Evolutionary conservation across 1,140 invertebrate species (phyloP).

Genomic region (Sinonovacula constricta): DNA sequence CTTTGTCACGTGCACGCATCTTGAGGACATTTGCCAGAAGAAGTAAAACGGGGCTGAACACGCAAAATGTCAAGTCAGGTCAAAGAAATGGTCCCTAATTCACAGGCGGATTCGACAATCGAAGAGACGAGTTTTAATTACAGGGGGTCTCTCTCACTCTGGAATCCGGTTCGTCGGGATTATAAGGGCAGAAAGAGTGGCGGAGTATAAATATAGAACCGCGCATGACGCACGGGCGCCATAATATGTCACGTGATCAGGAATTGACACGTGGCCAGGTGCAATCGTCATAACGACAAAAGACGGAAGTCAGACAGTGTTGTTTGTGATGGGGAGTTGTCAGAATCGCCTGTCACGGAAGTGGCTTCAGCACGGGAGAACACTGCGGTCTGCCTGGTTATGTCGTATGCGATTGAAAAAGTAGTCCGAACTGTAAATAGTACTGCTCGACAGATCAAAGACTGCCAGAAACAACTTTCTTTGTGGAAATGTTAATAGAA

Average conservation of each 20-base stretch:
- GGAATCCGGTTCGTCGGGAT: conserved; percentile 11
- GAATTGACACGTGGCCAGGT: conserved; percentile 28
- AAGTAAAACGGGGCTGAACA: conserved; percentile 9
- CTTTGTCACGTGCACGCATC: neutral
- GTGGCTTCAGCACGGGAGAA: conserved; percentile 7
- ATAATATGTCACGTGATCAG: conserved; percentile 29
- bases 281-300: conserved; percentile 29
- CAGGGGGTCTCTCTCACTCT: neutral
- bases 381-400: neutral
- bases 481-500: too few relatives aligned
- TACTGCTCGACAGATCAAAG: too few relatives aligned
- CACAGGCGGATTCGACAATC: conserved; percentile 45
- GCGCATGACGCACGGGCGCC: neutral
- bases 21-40: neutral
- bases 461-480: too few relatives aligned
- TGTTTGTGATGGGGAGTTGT: conserved; percentile 29
- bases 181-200: conserved; percentile 35
- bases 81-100: conserved; percentile 43
- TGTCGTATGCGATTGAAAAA: neutral
- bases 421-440: too few relatives aligned
- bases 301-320: conserved; percentile 32
- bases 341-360: conserved; percentile 34
- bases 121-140: conserved; percentile 27
- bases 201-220: conserved; percentile 36
- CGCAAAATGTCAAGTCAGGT: conserved; percentile 29